Conservation (phyloP, 2,113 vertebrate genomes). For the Cheirogaleus medius region DNA sequence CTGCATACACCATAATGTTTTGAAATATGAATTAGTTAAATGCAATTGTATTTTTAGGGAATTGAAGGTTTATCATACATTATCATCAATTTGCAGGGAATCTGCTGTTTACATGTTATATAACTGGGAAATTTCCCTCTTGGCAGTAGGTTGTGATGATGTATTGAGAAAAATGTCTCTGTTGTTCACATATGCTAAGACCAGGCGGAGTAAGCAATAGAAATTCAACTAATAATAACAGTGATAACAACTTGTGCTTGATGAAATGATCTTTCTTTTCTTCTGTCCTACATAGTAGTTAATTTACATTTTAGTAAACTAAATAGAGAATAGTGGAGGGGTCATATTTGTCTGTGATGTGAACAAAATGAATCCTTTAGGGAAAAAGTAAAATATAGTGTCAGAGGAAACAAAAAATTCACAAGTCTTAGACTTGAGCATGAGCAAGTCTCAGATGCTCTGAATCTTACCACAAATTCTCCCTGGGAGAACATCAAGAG, state of each 20-base stretch:
- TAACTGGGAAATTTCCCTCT: not conserved
- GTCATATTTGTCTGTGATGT: slow-evolving; percentile 44
- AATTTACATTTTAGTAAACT: slow-evolving; percentile 57
- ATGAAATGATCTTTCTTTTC: not conserved
- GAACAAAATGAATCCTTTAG: not conserved
- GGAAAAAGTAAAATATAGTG: not conserved
- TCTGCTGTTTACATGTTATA: not conserved
- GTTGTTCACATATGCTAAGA: slow-evolving; percentile 17
- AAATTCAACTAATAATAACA: slow-evolving; percentile 25
- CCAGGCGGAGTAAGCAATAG: slow-evolving; percentile 13
- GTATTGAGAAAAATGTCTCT: slow-evolving; percentile 17
- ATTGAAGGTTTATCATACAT: slow-evolving; percentile 8
- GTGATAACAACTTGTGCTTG: not conserved
- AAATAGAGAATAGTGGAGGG: not conserved
- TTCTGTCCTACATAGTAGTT: slow-evolving; percentile 2
- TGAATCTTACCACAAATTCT: slow-evolving; percentile 35
- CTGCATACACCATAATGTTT: not conserved
- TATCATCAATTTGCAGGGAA: not conserved
- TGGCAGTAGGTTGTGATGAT: slow-evolving; percentile 2
- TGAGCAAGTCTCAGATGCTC: not conserved
- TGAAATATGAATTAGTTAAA: slow-evolving; percentile 50
- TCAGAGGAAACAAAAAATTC: slow-evolving; percentile 21
- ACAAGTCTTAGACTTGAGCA: not conserved
- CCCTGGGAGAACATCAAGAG: slow-evolving; percentile 20
- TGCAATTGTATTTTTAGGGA: slow-evolving; percentile 32